Percentiles rank a stretch among this genome's conserved stretches.
These are phyloP conservation scores for Galendromus occidentalis DNA, from an alignment of 1,140 invertebrate species.

Conservation along the genomic window DNA sequence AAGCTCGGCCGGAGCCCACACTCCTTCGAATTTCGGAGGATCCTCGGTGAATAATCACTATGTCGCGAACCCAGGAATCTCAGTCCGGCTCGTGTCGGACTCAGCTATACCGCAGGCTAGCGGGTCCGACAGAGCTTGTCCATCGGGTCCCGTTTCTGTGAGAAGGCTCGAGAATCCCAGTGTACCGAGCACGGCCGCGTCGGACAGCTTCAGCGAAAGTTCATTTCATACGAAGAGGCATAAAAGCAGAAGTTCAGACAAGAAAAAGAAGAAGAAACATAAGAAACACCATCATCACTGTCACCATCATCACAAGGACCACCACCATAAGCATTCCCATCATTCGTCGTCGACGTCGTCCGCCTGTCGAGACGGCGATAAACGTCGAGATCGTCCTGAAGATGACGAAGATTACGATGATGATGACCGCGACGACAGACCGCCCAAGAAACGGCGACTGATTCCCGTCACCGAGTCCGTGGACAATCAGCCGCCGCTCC, in stretches of 20 bases:
- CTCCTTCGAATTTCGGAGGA: too few relatives aligned
- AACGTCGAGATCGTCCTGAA: conserved; percentile 18
- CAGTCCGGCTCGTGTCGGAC: too few relatives aligned
- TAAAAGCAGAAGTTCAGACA: conserved; percentile 13
- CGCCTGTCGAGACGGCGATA: conserved; percentile 11
- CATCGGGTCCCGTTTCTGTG: too few relatives aligned
- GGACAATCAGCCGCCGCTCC: not conserved
- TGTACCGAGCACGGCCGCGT: not conserved
- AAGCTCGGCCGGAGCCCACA: too few relatives aligned
- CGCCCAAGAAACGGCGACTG: conserved; percentile 1
- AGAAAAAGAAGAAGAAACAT: conserved; percentile 19
- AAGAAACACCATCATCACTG: conserved; percentile 21
- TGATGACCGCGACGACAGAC: not conserved
- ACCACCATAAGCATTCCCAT: conserved; percentile 16
- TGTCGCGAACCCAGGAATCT: too few relatives aligned
- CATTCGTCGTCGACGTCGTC: conserved; percentile 12
- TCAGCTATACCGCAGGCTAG: too few relatives aligned
- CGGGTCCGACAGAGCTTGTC: too few relatives aligned
- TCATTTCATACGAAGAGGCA: not conserved
- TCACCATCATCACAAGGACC: conserved; percentile 16
- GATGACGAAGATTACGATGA: conserved; percentile 16
- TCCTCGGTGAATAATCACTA: too few relatives aligned
- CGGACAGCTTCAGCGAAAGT: not conserved
- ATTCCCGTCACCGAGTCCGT: conserved; percentile 11
- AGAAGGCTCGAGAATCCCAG: too few relatives aligned